phyloP scores from a whole-genome alignment of 2,888 invertebrate species.

The Tetragnatha montana region DNA sequence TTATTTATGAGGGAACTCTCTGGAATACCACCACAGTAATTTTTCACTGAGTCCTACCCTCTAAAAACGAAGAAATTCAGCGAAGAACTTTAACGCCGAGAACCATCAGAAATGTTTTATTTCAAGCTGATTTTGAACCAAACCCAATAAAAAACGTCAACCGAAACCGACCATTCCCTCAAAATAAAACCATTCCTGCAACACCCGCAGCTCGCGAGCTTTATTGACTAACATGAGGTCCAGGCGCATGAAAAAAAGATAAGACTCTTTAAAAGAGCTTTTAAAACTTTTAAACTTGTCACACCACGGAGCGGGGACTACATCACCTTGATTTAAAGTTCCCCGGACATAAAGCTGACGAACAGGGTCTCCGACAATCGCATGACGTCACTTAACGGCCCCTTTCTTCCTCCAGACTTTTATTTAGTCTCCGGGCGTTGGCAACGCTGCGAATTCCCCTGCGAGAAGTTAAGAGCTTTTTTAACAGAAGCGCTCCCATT shows the following conservation, averaged over 20 bases:
- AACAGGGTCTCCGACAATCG: neutral
- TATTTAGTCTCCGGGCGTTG: slow-evolving; percentile 3
- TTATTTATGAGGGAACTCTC: too few relatives aligned
- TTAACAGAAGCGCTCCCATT: neutral
- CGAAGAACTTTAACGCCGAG: too few relatives aligned
- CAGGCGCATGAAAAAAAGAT: neutral
- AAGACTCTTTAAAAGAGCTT: neutral
- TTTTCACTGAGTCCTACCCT: too few relatives aligned
- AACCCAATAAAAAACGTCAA: neutral
- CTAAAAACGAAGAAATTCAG: too few relatives aligned
- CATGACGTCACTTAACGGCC: slow-evolving; percentile 17
- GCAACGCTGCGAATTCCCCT: slow-evolving; percentile 5
- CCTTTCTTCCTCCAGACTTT: neutral
- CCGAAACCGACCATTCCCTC: neutral
- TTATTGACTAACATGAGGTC: slow-evolving; percentile 1
- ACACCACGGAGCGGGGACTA: neutral
- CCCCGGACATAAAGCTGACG: slow-evolving; percentile 4
- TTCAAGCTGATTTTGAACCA: neutral
- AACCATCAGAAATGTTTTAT: neutral
- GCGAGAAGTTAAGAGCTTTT: slow-evolving; percentile 39
- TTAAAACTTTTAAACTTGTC: slow-evolving; percentile 7
- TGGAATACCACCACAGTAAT: too few relatives aligned
- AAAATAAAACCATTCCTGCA: neutral
- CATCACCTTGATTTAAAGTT: slow-evolving; percentile 28
- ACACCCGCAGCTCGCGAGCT: neutral